A percentile compares a stretch with the other conserved stretches of the same genome.
phyloP scores from a whole-genome alignment of 2,113 vertebrate genomes.

The Turdus rufiventris region DNA sequence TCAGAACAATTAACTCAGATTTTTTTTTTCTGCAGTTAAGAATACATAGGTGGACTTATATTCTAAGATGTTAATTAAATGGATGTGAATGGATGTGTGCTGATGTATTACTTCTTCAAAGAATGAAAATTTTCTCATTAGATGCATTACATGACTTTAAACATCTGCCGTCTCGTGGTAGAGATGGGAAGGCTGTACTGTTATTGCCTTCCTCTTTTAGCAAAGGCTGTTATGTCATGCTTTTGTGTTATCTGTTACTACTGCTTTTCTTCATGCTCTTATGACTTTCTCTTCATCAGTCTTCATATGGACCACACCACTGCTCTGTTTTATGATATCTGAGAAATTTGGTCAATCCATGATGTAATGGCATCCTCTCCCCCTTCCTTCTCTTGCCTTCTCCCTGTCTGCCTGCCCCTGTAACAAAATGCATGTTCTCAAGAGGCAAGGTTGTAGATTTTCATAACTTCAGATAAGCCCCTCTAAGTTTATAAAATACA shows the following conservation, averaged over 20 bases:
- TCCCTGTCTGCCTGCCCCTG: background rate
- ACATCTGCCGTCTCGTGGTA: background rate
- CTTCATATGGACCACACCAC: background rate
- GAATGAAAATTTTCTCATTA: background rate
- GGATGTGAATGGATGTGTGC: too few relatives aligned
- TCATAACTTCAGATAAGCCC: background rate
- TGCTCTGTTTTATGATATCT: background rate
- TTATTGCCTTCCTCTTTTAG: background rate
- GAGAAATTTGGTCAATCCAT: background rate
- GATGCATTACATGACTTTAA: background rate
- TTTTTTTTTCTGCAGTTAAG: background rate
- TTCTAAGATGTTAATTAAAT: background rate
- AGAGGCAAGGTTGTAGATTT: background rate
- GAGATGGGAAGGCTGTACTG: background rate
- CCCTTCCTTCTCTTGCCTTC: accelerated
- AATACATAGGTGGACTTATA: background rate
- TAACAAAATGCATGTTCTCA: background rate
- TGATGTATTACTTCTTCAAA: background rate
- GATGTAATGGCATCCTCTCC: background rate
- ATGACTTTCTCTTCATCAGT: background rate
- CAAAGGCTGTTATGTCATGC: background rate
- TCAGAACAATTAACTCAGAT: background rate
- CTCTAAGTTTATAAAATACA: background rate
- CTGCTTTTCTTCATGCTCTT: background rate
- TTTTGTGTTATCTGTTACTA: background rate